Evolutionary conservation across 2,888 invertebrate genomes (phyloP), one percentile per base, ranked within the genome.

Genomic region (Malachius bipustulatus): DNA sequence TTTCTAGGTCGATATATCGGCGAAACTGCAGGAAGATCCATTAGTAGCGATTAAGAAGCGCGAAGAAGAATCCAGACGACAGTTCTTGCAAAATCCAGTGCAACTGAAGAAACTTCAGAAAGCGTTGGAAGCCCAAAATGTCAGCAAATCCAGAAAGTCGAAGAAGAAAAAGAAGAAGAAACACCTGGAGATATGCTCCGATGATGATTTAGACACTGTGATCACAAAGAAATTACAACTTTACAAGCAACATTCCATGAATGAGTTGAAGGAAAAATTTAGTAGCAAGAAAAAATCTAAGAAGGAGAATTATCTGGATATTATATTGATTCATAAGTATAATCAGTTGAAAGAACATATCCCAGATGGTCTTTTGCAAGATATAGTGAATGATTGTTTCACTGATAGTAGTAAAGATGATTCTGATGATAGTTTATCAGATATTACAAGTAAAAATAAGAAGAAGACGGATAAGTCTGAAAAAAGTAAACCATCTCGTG

Each of bases 21-120:
- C 89, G 12, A 94, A 94, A 64, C 70, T 91, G 42, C 75, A 91
- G 56, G 94, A 96, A 61, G 96, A 96, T 67, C 96, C 96, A 1
- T 62, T 96, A 26, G 77, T 88, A 55, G 71, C 82, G 2, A 93
- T 96, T 4, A 85, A 82, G 51, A 84, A 89, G 54, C 75, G 83
- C 36, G 93, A 94, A 64, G 77, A 90, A 56, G 91, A 94, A 54
- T 82, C 84, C 0, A 68, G 84, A 26, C 77, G 80, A 39, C 81
- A 85, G 39, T 66, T 96, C 19, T 60, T 96, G 3, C 84, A 89
- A 50, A 96, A 96, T 68, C 94, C 94, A 1, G 74, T 94, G 0
- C 88, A 88, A 60, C 65, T 96, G 46, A 89, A 88, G 46, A 80
- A 82, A 52, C 65, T 96, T 1, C 77, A 89, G 48, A 77, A 85